Conservation (phyloP, 2,113 vertebrate genomes). For the Donacobius atricapilla region DNA sequence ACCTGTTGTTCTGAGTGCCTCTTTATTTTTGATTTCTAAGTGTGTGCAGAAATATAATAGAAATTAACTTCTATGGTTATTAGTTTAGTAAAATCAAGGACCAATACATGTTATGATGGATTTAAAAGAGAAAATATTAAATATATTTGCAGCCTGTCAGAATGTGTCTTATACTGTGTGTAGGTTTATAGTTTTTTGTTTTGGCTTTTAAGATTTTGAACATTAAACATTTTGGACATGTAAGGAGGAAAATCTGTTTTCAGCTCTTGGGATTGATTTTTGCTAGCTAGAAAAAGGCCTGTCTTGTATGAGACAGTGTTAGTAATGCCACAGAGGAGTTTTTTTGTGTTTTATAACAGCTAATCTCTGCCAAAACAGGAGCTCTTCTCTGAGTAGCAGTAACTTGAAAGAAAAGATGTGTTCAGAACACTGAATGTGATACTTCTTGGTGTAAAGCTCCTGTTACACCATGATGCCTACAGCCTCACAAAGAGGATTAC, state of each 20-base stretch:
- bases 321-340: not conserved
- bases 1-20: not conserved
- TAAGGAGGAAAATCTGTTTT: not conserved
- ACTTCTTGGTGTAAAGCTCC: slow-evolving; percentile 1
- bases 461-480: not conserved
- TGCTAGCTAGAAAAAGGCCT: not conserved
- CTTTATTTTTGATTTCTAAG: not conserved
- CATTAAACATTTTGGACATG: not conserved
- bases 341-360: slow-evolving; percentile 7
- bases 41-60: not conserved
- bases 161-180: not conserved
- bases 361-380: slow-evolving; percentile 19
- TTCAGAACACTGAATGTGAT: not conserved
- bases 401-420: slow-evolving; percentile 4
- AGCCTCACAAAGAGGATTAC: slow-evolving; percentile 23
- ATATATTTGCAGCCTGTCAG: not conserved
- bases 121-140: not conserved
- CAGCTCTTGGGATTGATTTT: not conserved
- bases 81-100: not conserved
- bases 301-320: not conserved
- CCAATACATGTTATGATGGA: not conserved
- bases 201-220: not conserved
- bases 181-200: not conserved
- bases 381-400: slow-evolving; percentile 5
- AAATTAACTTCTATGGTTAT: not conserved